These are phyloP conservation scores for Moxostoma hubbsi DNA, from an alignment of 2,797 vertebrate species.

Conservation along the genomic window DNA sequence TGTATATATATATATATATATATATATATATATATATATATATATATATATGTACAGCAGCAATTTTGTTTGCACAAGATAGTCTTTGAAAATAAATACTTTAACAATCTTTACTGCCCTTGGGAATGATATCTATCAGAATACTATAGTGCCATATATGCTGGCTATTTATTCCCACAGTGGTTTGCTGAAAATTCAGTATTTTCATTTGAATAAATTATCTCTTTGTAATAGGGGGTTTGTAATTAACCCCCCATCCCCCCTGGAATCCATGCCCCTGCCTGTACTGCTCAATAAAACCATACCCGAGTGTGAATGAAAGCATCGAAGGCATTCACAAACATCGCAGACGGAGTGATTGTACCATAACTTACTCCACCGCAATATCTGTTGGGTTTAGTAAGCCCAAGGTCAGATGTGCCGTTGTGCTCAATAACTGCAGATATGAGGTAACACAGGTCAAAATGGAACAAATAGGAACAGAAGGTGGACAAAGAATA, in stretches of 20 bases:
- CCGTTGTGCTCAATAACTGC: slow-evolving; percentile 38
- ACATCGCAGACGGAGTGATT: slow-evolving; percentile 31
- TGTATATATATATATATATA: no score
- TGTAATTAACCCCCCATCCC: no score
- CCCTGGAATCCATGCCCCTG: no score
- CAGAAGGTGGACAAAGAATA: slow-evolving; percentile 13
- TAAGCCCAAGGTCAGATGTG: slow-evolving; percentile 54
- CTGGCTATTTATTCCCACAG: slow-evolving; percentile 3
- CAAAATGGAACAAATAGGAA: slow-evolving; percentile 42
- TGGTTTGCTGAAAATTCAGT: neutral
- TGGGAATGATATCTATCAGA: slow-evolving; percentile 1
- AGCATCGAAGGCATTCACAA: slow-evolving; percentile 46
- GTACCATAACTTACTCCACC: slow-evolving; percentile 46
- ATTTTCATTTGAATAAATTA: neutral
- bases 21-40: no score
- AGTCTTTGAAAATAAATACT: slow-evolving; percentile 28
- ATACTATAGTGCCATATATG: slow-evolving; percentile 3
- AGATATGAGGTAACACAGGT: slow-evolving; percentile 49
- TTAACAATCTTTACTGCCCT: slow-evolving; percentile 13
- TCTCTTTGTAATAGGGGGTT: no score
- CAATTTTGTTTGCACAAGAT: slow-evolving; percentile 36
- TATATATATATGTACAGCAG: no score
- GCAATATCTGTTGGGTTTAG: slow-evolving; percentile 43
- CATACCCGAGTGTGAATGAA: slow-evolving; percentile 12
- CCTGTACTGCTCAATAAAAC: slow-evolving; percentile 6